Evolutionary conservation across 2,888 invertebrate genomes (phyloP).

Genomic region (Podabrus alpinus): DNA sequence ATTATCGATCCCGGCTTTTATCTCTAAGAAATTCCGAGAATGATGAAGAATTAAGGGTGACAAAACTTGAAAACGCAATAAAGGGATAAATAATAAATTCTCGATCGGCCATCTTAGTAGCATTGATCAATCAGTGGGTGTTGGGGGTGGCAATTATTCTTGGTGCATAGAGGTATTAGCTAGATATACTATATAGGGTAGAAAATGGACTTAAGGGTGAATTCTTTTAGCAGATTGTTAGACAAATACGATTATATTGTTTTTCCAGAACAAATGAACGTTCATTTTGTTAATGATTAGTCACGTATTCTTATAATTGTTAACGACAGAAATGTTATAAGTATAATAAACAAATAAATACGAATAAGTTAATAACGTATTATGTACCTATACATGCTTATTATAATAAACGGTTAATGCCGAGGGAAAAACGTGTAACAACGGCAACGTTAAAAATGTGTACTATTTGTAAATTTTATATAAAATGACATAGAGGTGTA

Average conservation of each 20-base stretch:
- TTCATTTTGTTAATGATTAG: background rate
- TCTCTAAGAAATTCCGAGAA: constrained; percentile 10
- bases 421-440: background rate
- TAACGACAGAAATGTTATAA: background rate
- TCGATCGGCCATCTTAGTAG: constrained; percentile 45
- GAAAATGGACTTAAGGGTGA: constrained; percentile 22
- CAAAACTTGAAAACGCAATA: constrained; percentile 41
- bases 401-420: too few species aligned
- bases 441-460: background rate
- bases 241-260: constrained; percentile 20
- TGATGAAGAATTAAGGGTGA: constrained; percentile 34
- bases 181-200: constrained; percentile 17
- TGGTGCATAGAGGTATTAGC: constrained; percentile 26
- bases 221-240: constrained; percentile 8
- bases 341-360: background rate
- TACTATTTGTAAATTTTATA: background rate
- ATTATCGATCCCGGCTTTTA: constrained; percentile 2
- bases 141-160: constrained; percentile 37
- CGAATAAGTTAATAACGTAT: background rate
- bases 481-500: background rate
- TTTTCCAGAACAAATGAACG: constrained; percentile 1
- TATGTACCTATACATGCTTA: too few species aligned
- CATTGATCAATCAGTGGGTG: constrained; percentile 42
- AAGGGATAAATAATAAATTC: constrained; percentile 49
- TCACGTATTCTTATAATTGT: background rate